A percentile compares a stretch with the other conserved stretches of the same genome.
Conservation (phyloP, 2,113 vertebrate species). For the Symphodus melops region DNA sequence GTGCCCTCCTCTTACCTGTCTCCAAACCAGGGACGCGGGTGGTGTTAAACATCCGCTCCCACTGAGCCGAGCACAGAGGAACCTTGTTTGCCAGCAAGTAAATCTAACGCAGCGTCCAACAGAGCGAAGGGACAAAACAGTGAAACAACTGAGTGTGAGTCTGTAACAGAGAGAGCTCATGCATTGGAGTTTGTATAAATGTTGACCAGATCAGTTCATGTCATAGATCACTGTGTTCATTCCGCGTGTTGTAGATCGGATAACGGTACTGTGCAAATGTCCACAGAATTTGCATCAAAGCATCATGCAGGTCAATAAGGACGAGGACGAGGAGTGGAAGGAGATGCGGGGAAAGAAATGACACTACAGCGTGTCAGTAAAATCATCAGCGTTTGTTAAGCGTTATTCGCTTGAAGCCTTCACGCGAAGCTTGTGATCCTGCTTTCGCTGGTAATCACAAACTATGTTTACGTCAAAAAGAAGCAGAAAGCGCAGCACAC, state of each 20-base stretch:
- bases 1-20: conserved; percentile 88
- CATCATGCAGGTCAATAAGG: conserved; percentile 59
- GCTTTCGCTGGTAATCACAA: not conserved
- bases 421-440: conserved; percentile 7
- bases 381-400: conserved; percentile 16
- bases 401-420: not conserved
- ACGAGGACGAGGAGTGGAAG: conserved; percentile 3
- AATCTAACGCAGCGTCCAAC: conserved; percentile 85
- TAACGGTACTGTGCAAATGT: conserved; percentile 10
- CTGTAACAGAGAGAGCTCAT: conserved; percentile 67
- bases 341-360: not conserved
- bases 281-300: conserved; percentile 29
- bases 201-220: conserved; percentile 2
- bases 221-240: not conserved
- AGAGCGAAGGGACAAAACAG: conserved; percentile 74
- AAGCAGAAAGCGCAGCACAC: conserved; percentile 34
- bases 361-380: conserved; percentile 6
- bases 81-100: conserved; percentile 93
- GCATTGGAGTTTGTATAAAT: conserved; percentile 53
- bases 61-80: conserved; percentile 97
- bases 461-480: not conserved
- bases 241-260: not conserved
- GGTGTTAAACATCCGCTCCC: conserved; percentile 98
- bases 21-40: conserved; percentile 91
- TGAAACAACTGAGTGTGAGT: conserved; percentile 71